Evolutionary conservation across 2,888 invertebrate genomes (phyloP), one percentile per base, ranked within the genome.

Genomic region (Dusona sp.): DNA sequence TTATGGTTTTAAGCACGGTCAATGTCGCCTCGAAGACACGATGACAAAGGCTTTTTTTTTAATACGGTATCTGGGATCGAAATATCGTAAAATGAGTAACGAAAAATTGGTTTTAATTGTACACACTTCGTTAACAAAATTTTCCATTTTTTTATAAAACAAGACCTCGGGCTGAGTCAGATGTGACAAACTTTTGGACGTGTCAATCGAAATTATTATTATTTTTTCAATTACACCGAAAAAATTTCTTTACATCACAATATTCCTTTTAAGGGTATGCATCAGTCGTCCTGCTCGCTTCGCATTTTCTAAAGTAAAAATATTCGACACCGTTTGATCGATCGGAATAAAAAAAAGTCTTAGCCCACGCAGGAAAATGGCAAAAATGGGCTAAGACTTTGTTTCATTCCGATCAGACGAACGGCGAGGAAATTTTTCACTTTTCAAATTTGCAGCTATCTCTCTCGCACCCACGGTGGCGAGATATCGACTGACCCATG

Each of bases 1-100:
- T 45, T 33, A 54, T 79, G 61, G 77, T 48, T 65, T 33, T 77
- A 45, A 36, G 65, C 13, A 77, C 45, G 7, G 1, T 16, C 16
- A 29, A 29, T 61, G 29, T 61, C 29, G 61, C 16, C 29, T 29
- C 61, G 29, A 29, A 61, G 13, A 29, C 29, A 61, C 29, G 29
- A 61, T 61, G 61, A 61, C 61, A 25, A 25, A 61, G 16, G 6
- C 16, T 29, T 61, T 29, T 25, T 57, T 25, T 22, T 29, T 19
- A 2, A 48, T 16, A 29, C 29, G 13, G 4, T 61, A 29, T 29
- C 29, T 61, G 29, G 29, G 16, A 61, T 61, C 57, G 25, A 57
- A 57, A 2, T 16, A 29, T 61, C 29, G 61, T 29, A 2, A 25
- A 16, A 25, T 29, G 57, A 25, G 13, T 29, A 16, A 61, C 25